These are phyloP conservation scores for Oophaga sylvatica DNA, from an alignment of 2,797 vertebrate genomes.

Conservation along the genomic window DNA sequence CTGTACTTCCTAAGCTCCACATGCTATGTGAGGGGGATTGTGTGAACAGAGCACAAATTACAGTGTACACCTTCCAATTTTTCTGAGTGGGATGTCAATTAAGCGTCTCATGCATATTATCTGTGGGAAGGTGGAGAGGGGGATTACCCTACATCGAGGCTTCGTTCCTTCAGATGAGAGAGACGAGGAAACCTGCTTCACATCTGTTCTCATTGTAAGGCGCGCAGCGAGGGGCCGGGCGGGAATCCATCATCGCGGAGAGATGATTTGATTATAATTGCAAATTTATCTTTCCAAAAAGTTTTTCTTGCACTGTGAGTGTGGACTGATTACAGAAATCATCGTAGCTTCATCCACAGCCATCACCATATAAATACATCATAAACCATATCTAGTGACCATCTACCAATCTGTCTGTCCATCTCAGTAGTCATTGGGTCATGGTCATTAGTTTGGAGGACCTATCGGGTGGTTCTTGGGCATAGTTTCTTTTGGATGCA, in stretches of 20 bases:
- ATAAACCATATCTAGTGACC: too few species aligned
- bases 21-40: slow-evolving; percentile 56
- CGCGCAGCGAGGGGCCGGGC: slow-evolving; percentile 7
- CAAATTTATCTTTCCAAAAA: slow-evolving; percentile 52
- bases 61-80: slow-evolving; percentile 50
- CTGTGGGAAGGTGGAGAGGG: slow-evolving; percentile 39
- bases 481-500: too few species aligned
- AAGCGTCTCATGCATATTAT: slow-evolving; percentile 39
- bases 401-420: too few species aligned
- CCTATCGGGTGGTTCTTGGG: too few species aligned
- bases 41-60: slow-evolving; percentile 50
- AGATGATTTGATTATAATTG: slow-evolving; percentile 53
- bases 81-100: slow-evolving; percentile 55
- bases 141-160: slow-evolving; percentile 45
- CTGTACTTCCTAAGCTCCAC: slow-evolving; percentile 48
- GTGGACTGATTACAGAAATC: slow-evolving; percentile 2
- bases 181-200: slow-evolving; percentile 42
- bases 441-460: too few species aligned
- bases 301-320: background rate
- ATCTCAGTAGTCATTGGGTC: too few species aligned
- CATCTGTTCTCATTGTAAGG: slow-evolving; percentile 53
- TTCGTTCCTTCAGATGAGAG: slow-evolving; percentile 13
- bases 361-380: too few species aligned
- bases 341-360: background rate
- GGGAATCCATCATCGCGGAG: slow-evolving; percentile 23